Base-by-base conservation (phyloP, 2,797 vertebrate species). In the Sebastes steindachneri region DNA sequence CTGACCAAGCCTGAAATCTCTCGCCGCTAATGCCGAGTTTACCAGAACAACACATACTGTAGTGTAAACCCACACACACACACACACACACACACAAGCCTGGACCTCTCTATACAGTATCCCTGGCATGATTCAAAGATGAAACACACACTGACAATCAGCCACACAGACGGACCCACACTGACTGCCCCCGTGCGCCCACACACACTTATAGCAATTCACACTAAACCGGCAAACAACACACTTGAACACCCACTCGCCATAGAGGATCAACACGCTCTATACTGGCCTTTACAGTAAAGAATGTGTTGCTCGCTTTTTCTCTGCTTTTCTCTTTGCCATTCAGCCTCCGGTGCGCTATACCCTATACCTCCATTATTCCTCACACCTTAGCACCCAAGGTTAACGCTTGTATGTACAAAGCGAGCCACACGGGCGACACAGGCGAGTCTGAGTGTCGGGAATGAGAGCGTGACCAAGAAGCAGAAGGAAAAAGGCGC, bases 1-100 rank as follows among this genome's bases (percentile, higher is more conserved):
- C 93, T 92, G 91, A 88, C 57, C 87, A 89, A 94, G 92, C 90
- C 93, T 92, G 88, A 95, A 96, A 95, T 95, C 92, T 94, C 77
- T 84, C 7, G 76, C 73, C 81, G 26, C 86, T 90, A 88, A 74
- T 90, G 88, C 83, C 0, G 77, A 85, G 82, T 93, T 93, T 92
- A 95, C 89, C 91, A 85, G 80, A 84, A 84, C 71, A 91, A 80
- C 83, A 68, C 89, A 86, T 80, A 88, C 70, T 70, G 81, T 80
- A 77, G 62, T 67, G 57, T 70, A 41, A 11, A 77, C 37, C 8
- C 64, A 8, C 53, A 25, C 29, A 35, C 71, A 65, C 71, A 63
- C 66, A 59, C 64, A 72, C 29, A 31, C 29, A 75, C 62, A 80
- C 60, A 82, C 67, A 63, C 37, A 23, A 45, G 54, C 59, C 53